Base-by-base conservation (phyloP, 30 jellyfish, hydroid and myxozoan genomes). In the Rhopilema esculentum region DNA sequence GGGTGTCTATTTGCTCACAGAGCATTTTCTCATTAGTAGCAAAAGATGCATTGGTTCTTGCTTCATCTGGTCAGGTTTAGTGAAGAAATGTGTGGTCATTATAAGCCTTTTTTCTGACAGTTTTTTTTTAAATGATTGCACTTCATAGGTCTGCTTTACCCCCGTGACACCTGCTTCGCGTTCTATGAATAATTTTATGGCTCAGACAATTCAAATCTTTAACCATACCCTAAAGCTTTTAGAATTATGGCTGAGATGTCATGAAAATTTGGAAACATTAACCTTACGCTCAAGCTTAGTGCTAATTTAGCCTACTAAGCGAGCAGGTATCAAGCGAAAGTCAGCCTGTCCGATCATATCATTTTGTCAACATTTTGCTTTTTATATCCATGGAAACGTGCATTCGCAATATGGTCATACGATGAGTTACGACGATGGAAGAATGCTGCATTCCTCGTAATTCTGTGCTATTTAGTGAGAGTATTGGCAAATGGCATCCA, bases 401-500 rank as follows among this genome's bases (percentile, higher is more conserved):
- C 12, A 2, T 40, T 40, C 57, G 12, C 57, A 40, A 12, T 12
- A 40, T 40, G 57, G 57, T 40, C 57, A 40, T 40, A 40, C 57
- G 57, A 40, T 40, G 57, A 40, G 6, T 40, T 12, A 12, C 57
- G 12, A 40, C 9, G 57, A 40, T 40, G 57, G 57, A 40, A 40
- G 57, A 40, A 40, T 40, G 57, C 12, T 40, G 57, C 57, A 40
- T 12, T 6, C 12, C 57, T 40, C 57, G 57, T 12, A 40, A 2
- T 12, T 40, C 12, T 40, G 77, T 23, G 32, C 32, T 66, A 16
- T 15, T 20, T 16, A 66, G 4, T 32, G 32, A n/a, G 9, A 29
- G 32, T 27, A 28, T 50, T 23, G 50, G 32, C 81, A 66, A 65
- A 80, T 80, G 90, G 90, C 90, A 65, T 80, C 90, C 23, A 80